Evolutionary conservation across 2,797 vertebrate species (phyloP).

Genomic region (Acrossocheilus fasciatus): DNA sequence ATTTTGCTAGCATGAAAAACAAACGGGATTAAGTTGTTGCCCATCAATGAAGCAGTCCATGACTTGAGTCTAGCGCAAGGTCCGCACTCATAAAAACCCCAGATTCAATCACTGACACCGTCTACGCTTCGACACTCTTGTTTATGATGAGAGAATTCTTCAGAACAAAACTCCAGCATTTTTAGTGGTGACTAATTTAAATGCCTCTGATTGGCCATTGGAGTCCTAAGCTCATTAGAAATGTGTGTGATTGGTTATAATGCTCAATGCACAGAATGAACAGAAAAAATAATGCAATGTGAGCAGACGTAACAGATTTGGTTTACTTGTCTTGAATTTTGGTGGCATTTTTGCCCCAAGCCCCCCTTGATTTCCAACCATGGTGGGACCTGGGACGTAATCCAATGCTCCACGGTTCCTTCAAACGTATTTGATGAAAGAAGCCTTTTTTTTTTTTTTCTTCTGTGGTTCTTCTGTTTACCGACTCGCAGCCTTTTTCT

Average conservation of each 20-base stretch:
- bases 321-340: neutral
- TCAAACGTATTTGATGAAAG: neutral
- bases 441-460: neutral
- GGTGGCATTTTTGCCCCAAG: neutral
- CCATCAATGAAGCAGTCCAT: too few relatives aligned
- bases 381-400: neutral
- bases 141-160: too few relatives aligned
- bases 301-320: neutral
- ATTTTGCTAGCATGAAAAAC: neutral
- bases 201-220: neutral
- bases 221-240: neutral
- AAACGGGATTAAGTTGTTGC: too few relatives aligned
- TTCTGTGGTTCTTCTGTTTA: neutral
- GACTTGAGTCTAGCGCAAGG: too few relatives aligned
- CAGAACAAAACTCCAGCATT: too few relatives aligned
- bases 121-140: too few relatives aligned
- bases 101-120: too few relatives aligned
- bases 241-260: neutral
- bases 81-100: too few relatives aligned
- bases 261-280: neutral
- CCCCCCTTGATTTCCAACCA: neutral
- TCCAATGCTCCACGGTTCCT: neutral
- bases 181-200: neutral
- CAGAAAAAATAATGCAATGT: neutral
- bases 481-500: constrained; percentile 21